A percentile compares a stretch with the other conserved stretches of the same genome.
These are phyloP conservation scores for Carettochelys insculpta DNA, from an alignment of 2,113 vertebrate species.

Conservation along the genomic window DNA sequence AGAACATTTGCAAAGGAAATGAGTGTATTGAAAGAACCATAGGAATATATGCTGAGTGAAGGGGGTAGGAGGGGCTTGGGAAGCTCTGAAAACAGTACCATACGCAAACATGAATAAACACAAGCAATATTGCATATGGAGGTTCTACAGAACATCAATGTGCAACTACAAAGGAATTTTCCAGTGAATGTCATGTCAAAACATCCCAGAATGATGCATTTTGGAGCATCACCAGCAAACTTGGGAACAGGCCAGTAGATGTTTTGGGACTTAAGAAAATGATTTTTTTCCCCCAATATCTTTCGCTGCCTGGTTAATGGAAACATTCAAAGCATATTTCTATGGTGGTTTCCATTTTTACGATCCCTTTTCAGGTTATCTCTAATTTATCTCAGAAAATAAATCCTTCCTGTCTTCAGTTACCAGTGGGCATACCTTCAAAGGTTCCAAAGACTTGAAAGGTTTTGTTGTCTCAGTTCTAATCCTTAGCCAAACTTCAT, in stretches of 20 bases:
- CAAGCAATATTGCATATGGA: background rate
- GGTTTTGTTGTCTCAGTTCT: constrained; percentile 30
- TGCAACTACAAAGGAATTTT: constrained; percentile 5
- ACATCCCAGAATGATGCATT: background rate
- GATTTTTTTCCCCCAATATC: background rate
- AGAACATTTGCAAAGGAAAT: background rate
- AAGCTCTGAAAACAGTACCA: constrained; percentile 14
- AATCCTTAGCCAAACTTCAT: constrained; percentile 14
- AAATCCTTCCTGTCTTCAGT: constrained; percentile 18
- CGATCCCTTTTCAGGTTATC: constrained; percentile 8
- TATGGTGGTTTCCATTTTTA: constrained; percentile 9
- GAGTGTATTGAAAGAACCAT: background rate
- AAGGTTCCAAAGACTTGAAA: constrained; percentile 21
- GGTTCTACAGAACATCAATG: background rate
- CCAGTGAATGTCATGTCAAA: constrained; percentile 16
- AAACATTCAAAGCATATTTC: constrained; percentile 10
- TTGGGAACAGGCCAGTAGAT: background rate
- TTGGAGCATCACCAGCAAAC: background rate
- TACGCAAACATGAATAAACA: background rate
- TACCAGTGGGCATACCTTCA: constrained; percentile 21
- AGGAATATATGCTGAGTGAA: background rate
- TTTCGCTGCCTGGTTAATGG: background rate
- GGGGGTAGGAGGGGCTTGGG: background rate
- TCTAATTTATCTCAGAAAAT: constrained; percentile 15
- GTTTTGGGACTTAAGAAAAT: background rate